A percentile compares a stretch with the other conserved stretches of the same genome.
Evolutionary conservation across 2,797 vertebrate species (phyloP).

Genomic region (Parotocinclus haroldoi): DNA sequence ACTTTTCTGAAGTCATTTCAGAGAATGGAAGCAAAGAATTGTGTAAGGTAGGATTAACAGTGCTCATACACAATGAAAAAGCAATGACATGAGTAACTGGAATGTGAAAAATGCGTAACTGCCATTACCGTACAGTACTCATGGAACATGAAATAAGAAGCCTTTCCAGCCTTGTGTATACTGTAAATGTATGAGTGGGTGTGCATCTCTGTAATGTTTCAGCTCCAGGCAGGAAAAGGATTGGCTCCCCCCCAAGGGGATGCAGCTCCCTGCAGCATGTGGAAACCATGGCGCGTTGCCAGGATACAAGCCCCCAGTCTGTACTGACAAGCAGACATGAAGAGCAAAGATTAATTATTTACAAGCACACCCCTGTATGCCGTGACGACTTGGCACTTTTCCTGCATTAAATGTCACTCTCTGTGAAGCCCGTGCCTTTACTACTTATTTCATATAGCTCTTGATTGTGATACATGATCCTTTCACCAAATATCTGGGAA

Average conservation of each 20-base stretch:
- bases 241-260: slow-evolving; percentile 82
- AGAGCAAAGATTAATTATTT: slow-evolving; percentile 88
- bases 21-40: no score
- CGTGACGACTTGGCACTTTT: slow-evolving; percentile 80
- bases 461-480: slow-evolving; percentile 52
- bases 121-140: no score
- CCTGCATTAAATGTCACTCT: slow-evolving; percentile 81
- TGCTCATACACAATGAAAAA: no score
- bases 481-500: slow-evolving; percentile 27
- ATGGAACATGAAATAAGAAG: no score
- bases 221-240: slow-evolving; percentile 76
- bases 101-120: no score
- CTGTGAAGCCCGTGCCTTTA: slow-evolving; percentile 73
- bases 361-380: slow-evolving; percentile 84
- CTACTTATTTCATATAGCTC: slow-evolving; percentile 67
- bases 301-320: slow-evolving; percentile 86
- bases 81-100: no score
- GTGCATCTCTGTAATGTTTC: slow-evolving; percentile 33
- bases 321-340: slow-evolving; percentile 87
- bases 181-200: slow-evolving; percentile 14
- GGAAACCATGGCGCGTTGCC: slow-evolving; percentile 82
- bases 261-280: slow-evolving; percentile 79
- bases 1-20: no score
- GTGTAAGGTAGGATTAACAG: no score
- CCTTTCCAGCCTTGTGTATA: no score